Percentiles rank a stretch among this genome's conserved stretches.
Conservation (phyloP, 2,797 vertebrate species). For the Otolemur crassicaudatus region DNA sequence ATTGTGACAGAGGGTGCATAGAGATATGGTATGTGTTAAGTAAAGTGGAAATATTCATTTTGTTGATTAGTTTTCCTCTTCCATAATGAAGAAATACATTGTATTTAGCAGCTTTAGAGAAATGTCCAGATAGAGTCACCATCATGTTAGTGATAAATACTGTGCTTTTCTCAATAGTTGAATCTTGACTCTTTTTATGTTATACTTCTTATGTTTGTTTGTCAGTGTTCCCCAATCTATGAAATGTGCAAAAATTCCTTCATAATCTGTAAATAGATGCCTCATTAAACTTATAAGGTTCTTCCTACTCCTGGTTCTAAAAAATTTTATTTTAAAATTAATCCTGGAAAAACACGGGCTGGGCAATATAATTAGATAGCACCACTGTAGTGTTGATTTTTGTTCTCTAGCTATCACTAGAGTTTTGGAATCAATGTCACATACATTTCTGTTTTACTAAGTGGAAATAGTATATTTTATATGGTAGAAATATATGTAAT, state of each 20-base stretch:
- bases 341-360: not conserved
- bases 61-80: constrained; percentile 41
- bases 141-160: not conserved
- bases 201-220: not conserved
- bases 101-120: not conserved
- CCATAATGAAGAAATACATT: not conserved
- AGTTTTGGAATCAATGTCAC: not conserved
- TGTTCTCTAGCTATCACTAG: not conserved
- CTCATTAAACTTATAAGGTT: not conserved
- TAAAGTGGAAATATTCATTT: not conserved
- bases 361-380: not conserved
- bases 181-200: not conserved
- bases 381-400: not conserved
- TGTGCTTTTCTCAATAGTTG: not conserved
- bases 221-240: not conserved
- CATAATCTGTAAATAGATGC: not conserved
- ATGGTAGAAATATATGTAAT: not conserved
- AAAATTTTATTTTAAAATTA: constrained; percentile 50
- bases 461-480: not conserved
- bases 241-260: constrained; percentile 39
- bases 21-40: not conserved
- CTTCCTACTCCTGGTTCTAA: not conserved
- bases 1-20: not conserved
- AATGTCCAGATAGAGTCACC: not conserved
- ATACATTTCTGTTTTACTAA: constrained; percentile 20